These are phyloP conservation scores for Hetaerina titia DNA, from an alignment of 2,888 invertebrate genomes.

Conservation along the genomic window DNA sequence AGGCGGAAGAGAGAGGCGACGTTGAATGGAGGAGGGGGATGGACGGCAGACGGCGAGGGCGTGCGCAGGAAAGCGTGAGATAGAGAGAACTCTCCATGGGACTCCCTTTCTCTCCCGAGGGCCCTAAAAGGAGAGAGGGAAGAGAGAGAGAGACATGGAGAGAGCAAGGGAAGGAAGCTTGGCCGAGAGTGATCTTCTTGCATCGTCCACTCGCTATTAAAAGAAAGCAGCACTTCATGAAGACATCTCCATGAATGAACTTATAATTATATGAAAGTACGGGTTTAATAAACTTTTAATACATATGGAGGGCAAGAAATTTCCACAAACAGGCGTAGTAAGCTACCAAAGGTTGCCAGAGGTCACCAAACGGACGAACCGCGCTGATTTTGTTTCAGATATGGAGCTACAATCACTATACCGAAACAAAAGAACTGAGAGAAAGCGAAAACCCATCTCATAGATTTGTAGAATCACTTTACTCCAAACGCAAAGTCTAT, in stretches of 20 bases:
- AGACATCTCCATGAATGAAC: background rate
- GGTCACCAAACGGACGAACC: too few relatives aligned
- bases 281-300: background rate
- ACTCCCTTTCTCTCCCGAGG: conserved; percentile 6
- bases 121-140: background rate
- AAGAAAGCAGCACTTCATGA: background rate
- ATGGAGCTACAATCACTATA: too few relatives aligned
- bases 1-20: background rate
- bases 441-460: too few relatives aligned
- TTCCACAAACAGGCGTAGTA: background rate
- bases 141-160: background rate
- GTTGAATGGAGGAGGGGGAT: background rate
- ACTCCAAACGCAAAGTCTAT: too few relatives aligned
- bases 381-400: too few relatives aligned
- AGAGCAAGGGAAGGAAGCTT: background rate
- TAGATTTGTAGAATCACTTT: too few relatives aligned
- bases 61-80: conserved; percentile 15
- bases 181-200: background rate
- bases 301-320: too few relatives aligned
- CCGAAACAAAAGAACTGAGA: too few relatives aligned
- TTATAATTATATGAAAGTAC: background rate
- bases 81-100: background rate
- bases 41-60: background rate
- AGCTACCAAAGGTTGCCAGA: too few relatives aligned
- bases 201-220: background rate